phyloP scores from a whole-genome alignment of 2,888 invertebrate species.

The Lottia scabra region DNA sequence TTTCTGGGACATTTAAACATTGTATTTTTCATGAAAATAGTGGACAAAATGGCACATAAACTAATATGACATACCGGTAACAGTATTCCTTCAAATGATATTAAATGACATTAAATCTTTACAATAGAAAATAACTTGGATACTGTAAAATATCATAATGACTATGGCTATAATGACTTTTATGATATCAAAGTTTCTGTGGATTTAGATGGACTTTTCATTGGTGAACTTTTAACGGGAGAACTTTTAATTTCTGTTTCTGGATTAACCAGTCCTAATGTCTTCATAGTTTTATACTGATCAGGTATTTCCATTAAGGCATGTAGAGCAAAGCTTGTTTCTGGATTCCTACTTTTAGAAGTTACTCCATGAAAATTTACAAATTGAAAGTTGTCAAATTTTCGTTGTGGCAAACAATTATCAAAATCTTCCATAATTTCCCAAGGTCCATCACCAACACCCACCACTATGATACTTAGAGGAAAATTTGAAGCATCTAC shows the following conservation, averaged over 20 bases:
- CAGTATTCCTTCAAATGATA: too few relatives aligned
- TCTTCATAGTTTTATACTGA: constrained; percentile 68
- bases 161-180: too few relatives aligned
- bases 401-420: constrained; percentile 70
- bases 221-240: background rate
- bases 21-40: too few relatives aligned
- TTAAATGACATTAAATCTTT: too few relatives aligned
- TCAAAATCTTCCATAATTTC: constrained; percentile 71
- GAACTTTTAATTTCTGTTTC: background rate
- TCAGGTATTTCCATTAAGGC: constrained; percentile 72
- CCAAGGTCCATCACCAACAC: constrained; percentile 74
- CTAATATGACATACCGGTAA: too few relatives aligned
- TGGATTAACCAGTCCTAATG: constrained; percentile 51
- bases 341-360: constrained; percentile 57
- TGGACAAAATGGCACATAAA: too few relatives aligned
- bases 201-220: too few relatives aligned
- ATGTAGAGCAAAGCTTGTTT: constrained; percentile 70
- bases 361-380: constrained; percentile 71
- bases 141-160: too few relatives aligned
- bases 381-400: constrained; percentile 73
- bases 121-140: too few relatives aligned
- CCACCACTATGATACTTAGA: constrained; percentile 72
- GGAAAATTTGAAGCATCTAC: constrained; percentile 71
- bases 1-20: too few relatives aligned
- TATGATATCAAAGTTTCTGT: too few relatives aligned